Evolutionary conservation across 2,888 invertebrate species (phyloP), one percentile per base, ranked within the genome.

Genomic region (Oscheius myriophilus): DNA sequence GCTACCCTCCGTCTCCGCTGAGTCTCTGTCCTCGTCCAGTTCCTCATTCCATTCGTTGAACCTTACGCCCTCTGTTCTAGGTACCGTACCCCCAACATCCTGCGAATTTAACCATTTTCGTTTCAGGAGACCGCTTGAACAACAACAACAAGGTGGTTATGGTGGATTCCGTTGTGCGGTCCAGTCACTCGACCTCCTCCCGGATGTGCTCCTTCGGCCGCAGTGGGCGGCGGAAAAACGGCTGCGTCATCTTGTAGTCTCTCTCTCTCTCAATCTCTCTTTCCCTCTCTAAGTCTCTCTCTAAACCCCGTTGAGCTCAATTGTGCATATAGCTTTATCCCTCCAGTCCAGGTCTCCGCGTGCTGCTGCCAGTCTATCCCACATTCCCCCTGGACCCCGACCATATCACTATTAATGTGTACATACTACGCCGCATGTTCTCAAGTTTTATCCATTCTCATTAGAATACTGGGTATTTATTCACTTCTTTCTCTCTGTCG

Each of bases 121-220:
- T 49, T 61, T 61, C 61, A 61, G 61, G 61, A 61, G 61, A 61
- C 33, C 61, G 49, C 18, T n/a, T 61, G 61, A 61, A 61, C 26
- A 61, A 61, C 33, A 61, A 61, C 33, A 33, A 49, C 9, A 2
- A n/a, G 25, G 16, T 18, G 12, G 21, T 12, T 23, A 46, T 26
- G 33, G 33, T 33, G 33, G 33, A 33, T 33, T 33, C 33, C 33
- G 33, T 33, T 3, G 33, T 33, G 3, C 33, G 33, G 3, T 3
- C 33, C 42, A 25, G n/a, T 1, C 42, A 14, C 9, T 21, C 57
- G 21, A 21, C 26, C 3, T 21, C 58, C 14, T 58, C 58, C 45
- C 25, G 61, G 14, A 18, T 61, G 61, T 49, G 61, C 33, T 26
- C 46, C 23, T n/a, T 33, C 33, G 33, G 4, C 33, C 23, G 23